Percentiles rank a stretch among this genome's conserved stretches.
These are phyloP conservation scores for Orthonychiurus folsomi DNA, from an alignment of 2,888 invertebrate species.

Conservation along the genomic window DNA sequence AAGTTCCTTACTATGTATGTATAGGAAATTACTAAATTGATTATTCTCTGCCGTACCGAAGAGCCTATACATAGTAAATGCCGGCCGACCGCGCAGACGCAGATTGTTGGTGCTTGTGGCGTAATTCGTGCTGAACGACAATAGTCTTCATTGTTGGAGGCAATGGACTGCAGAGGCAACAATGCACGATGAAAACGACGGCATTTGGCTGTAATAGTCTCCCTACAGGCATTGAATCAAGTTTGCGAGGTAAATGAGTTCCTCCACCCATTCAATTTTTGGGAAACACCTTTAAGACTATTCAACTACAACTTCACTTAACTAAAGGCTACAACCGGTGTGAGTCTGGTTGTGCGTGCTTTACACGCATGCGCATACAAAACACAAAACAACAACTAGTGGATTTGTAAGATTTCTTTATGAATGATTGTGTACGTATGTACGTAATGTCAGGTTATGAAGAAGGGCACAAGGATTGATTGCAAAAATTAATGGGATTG, in stretches of 20 bases:
- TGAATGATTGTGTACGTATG: too few relatives aligned
- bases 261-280: conserved; percentile 33
- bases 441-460: not conserved
- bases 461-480: not conserved
- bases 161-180: not conserved
- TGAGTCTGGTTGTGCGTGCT: too few relatives aligned
- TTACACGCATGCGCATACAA: too few relatives aligned
- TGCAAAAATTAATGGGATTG: not conserved
- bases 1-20: too few relatives aligned
- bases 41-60: not conserved
- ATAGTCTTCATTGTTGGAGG: not conserved
- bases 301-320: conserved; percentile 2
- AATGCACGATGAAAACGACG: not conserved
- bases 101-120: not conserved
- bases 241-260: conserved; percentile 37
- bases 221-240: conserved; percentile 28
- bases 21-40: not conserved
- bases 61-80: not conserved
- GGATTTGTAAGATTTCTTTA: too few relatives aligned
- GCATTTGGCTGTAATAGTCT: not conserved
- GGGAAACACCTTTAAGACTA: conserved; percentile 24
- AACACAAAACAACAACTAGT: too few relatives aligned
- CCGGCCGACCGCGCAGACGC: not conserved
- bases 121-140: conserved; percentile 1
- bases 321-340: too few relatives aligned